A percentile compares a stretch with the other conserved stretches of the same genome.
phyloP scores from a whole-genome alignment of 2,888 invertebrate genomes.

The Caenorhabditis afra region DNA sequence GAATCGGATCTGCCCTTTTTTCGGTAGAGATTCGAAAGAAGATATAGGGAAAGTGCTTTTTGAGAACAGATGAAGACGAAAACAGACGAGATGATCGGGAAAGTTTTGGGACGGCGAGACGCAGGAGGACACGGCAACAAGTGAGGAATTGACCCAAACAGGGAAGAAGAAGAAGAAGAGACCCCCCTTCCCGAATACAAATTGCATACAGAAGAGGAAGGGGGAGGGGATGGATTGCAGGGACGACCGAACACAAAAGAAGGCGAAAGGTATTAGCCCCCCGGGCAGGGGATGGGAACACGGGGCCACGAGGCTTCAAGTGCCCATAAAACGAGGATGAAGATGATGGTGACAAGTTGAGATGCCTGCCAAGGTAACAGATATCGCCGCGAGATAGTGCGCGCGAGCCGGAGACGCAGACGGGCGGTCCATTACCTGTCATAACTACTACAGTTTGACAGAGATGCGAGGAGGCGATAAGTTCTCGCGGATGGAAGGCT shows the following conservation, averaged over 20 bases:
- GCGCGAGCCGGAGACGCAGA: constrained; percentile 9
- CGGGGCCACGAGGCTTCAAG: constrained; percentile 9
- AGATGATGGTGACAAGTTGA: constrained; percentile 30
- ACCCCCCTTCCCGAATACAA: constrained; percentile 41
- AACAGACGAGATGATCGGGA: not conserved
- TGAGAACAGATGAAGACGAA: not conserved
- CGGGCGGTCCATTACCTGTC: constrained; percentile 34
- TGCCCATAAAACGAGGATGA: constrained; percentile 30
- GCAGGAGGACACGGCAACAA: constrained; percentile 39
- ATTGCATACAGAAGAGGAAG: constrained; percentile 28
- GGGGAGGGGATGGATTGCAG: constrained; percentile 13
- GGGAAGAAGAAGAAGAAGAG: constrained; percentile 12
- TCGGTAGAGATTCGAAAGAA: not conserved
- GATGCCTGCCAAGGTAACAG: constrained; percentile 47
- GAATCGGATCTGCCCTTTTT: not conserved
- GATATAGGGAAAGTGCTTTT: not conserved
- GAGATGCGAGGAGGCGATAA: constrained; percentile 20
- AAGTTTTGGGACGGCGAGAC: constrained; percentile 7
- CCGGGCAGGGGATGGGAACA: constrained; percentile 6
- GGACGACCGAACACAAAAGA: constrained; percentile 32
- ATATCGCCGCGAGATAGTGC: constrained; percentile 20
- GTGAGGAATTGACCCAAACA: constrained; percentile 41
- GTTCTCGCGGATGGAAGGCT: constrained; percentile 7
- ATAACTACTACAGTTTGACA: constrained; percentile 56
- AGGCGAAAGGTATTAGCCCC: constrained; percentile 41